phyloP scores from a whole-genome alignment of 2,113 vertebrate species.

The Theristicus caerulescens region DNA sequence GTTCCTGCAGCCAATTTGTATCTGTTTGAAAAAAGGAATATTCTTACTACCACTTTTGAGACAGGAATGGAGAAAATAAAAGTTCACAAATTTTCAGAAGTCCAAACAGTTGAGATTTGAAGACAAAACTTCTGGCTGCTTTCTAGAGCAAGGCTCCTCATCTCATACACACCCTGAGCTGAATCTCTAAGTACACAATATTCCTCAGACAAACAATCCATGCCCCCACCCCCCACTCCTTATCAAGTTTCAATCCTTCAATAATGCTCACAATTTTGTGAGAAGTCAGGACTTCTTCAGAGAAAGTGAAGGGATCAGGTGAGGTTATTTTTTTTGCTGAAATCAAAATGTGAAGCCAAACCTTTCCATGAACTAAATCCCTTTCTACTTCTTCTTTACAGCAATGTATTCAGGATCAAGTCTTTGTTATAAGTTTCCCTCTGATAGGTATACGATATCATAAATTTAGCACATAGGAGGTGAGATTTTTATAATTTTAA shows the following conservation, averaged over 20 bases:
- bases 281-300: slow-evolving; percentile 7
- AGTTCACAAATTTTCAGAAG: not conserved
- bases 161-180: not conserved
- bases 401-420: not conserved
- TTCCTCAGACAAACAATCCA: not conserved
- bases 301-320: slow-evolving; percentile 5
- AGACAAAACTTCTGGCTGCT: not conserved
- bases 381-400: not conserved
- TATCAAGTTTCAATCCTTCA: slow-evolving; percentile 21
- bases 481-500: not conserved
- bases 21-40: not conserved
- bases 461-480: not conserved
- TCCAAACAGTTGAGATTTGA: not conserved
- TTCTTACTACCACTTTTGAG: not conserved
- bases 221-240: not conserved
- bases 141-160: not conserved
- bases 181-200: not conserved
- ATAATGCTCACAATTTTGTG: slow-evolving; percentile 16
- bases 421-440: not conserved
- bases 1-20: not conserved
- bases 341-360: slow-evolving; percentile 20
- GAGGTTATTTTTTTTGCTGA: slow-evolving; percentile 14
- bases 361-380: not conserved
- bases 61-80: not conserved
- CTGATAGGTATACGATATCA: not conserved